phyloP scores from a whole-genome alignment of 2,113 vertebrate species.

The Poeciliopsis retropinna region DNA sequence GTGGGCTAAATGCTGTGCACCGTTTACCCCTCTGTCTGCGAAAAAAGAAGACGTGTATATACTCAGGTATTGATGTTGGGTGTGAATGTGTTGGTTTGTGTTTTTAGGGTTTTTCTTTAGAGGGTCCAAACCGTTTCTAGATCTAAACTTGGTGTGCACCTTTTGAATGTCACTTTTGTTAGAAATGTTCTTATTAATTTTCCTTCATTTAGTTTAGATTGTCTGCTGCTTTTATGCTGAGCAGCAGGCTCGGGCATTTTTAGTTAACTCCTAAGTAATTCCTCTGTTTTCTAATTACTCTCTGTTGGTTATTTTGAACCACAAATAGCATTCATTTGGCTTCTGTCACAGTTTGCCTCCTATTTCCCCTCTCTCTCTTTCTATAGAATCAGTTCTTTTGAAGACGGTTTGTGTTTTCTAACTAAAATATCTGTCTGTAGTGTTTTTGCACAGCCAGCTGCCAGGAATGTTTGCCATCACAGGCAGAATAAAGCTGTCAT shows the following conservation, averaged over 20 bases:
- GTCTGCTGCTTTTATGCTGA: not conserved
- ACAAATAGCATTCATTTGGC: not conserved
- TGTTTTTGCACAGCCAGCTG: conserved; percentile 34
- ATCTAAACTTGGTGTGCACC: not conserved
- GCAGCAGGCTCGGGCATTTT: not conserved
- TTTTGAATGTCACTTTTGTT: not conserved
- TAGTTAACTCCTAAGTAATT: not conserved
- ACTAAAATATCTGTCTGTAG: conserved; percentile 7
- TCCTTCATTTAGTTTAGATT: not conserved
- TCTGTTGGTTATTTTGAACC: not conserved
- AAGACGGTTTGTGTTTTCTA: conserved; percentile 15
- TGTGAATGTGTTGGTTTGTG: not conserved
- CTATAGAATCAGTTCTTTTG: conserved; percentile 17
- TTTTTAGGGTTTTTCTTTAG: not conserved
- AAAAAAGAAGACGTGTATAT: not conserved
- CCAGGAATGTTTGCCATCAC: conserved; percentile 40
- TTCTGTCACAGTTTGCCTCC: conserved; percentile 4
- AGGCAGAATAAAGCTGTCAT: conserved; percentile 47
- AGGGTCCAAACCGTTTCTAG: not conserved
- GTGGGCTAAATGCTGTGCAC: conserved; percentile 52
- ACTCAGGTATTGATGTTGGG: not conserved
- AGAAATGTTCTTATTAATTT: not conserved
- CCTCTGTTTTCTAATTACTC: not conserved
- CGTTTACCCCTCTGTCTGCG: not conserved
- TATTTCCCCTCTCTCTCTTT: conserved; percentile 6